Base-by-base conservation (phyloP, 2,797 vertebrate species). In the Dermochelys coriacea region DNA sequence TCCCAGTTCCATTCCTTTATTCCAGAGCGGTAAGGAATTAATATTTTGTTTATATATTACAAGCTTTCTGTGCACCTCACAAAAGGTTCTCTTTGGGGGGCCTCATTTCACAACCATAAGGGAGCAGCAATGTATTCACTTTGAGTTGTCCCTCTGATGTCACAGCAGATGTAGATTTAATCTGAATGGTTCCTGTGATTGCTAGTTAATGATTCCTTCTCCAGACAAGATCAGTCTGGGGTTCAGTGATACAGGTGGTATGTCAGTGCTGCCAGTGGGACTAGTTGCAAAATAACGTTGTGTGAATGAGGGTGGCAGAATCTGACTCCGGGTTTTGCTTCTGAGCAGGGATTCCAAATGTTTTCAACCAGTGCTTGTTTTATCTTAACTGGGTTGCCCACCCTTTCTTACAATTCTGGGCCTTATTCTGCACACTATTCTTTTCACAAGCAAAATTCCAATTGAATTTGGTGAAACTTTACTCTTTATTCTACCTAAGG, bases 101-200 rank as follows among this genome's bases (percentile, higher is more conserved):
- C n/a, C 34, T 45, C 0, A 3, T 83, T 84, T 57, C 1, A 0
- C 0, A 0, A 18, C 5, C 0, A 15, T 82, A 52, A 4, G 49
- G 16, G 55, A 5, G 8, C 57, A 31, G 8, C 5, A 2, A 16
- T 0, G 19, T 82, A 12, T 23, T 83, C 77, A 6, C 74, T 89
- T 87, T 0, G 0, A 82, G 45, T 21, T 86, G 45, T 71, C 5
- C 8, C 64, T 37, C 64, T 71, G n/a, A 23, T 41, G 64, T n/a
- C 5, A 9, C 45, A 50, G 25, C 7, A 80, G 34, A 1, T 7
- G 9, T 19, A 34, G 9, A 57, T 37, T 41, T 64, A 25, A 45
- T 77, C 31, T n/a, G 82, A 79, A 1, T 1, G 4, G 5, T 0
- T 83, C 14, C 68, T 68, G 1, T 4, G n/a, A 57, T 1, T 7